A percentile compares a stretch with the other conserved stretches of the same genome.
Conservation (phyloP, 37 sponge, comb jelly and placozoan species). For the Dysidea cf. avara region DNA sequence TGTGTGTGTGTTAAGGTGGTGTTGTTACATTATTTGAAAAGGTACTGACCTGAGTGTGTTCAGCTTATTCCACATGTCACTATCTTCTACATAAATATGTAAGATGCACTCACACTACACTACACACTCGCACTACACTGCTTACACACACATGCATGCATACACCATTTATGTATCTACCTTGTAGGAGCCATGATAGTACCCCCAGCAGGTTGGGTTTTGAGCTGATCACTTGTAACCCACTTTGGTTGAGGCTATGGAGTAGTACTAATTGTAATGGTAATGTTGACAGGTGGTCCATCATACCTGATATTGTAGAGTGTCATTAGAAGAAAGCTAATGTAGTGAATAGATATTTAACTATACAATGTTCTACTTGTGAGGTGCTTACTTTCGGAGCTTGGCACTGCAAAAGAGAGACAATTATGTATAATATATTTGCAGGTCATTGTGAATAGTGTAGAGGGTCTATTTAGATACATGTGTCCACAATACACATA, state of each 20-base stretch:
- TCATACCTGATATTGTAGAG: slow-evolving; percentile 82
- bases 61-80: no score
- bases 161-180: slow-evolving; percentile 10
- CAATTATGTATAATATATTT: not conserved
- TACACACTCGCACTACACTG: no score
- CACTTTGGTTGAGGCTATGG: slow-evolving; percentile 70
- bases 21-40: no score
- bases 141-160: no score
- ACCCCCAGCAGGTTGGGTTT: slow-evolving; percentile 37
- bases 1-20: no score
- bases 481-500: slow-evolving; percentile 17
- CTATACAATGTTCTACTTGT: not conserved
- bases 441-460: not conserved
- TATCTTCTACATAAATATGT: no score
- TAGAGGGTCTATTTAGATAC: no score
- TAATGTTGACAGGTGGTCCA: not conserved
- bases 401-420: slow-evolving; percentile 28
- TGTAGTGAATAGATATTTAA: not conserved
- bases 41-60: no score
- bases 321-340: slow-evolving; percentile 63
- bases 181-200: slow-evolving; percentile 63
- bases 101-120: no score
- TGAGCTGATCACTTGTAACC: slow-evolving; percentile 38
- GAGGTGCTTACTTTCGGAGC: slow-evolving; percentile 35
- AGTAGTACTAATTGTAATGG: not conserved